phyloP scores from a whole-genome alignment of 2,113 vertebrate genomes.

The Hyla sarda region DNA sequence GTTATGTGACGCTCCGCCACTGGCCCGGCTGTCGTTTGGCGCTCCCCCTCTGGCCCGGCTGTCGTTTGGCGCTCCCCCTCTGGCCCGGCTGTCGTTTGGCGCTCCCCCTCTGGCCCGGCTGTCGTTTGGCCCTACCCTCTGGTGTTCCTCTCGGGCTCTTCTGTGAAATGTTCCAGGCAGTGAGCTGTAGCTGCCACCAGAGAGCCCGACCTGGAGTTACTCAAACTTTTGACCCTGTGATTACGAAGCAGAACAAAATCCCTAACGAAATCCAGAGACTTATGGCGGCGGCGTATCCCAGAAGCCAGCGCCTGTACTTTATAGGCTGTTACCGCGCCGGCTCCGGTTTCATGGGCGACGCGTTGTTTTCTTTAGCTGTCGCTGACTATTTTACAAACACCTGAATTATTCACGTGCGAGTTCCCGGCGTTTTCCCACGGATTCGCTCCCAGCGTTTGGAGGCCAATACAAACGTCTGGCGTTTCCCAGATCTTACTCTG shows the following conservation, averaged over 20 bases:
- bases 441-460: background rate
- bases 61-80: too few relatives aligned
- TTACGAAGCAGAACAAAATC: background rate
- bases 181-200: too few relatives aligned
- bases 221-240: slow-evolving; percentile 36
- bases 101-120: too few relatives aligned
- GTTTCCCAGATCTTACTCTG: slow-evolving; percentile 19
- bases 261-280: background rate
- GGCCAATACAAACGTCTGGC: slow-evolving; percentile 44
- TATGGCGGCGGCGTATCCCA: too few relatives aligned
- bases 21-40: too few relatives aligned
- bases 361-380: slow-evolving; percentile 20
- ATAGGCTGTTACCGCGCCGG: slow-evolving; percentile 21
- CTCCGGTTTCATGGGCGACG: background rate
- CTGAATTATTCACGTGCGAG: background rate
- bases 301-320: slow-evolving; percentile 16
- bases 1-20: too few relatives aligned
- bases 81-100: too few relatives aligned
- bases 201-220: background rate
- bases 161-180: too few relatives aligned
- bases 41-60: too few relatives aligned
- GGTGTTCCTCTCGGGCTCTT: too few relatives aligned
- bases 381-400: slow-evolving; percentile 13
- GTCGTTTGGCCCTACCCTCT: too few relatives aligned
- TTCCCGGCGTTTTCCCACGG: slow-evolving; percentile 27